Evolutionary conservation across 2,888 invertebrate species (phyloP).

Genomic region (Nemapogon koenigi): DNA sequence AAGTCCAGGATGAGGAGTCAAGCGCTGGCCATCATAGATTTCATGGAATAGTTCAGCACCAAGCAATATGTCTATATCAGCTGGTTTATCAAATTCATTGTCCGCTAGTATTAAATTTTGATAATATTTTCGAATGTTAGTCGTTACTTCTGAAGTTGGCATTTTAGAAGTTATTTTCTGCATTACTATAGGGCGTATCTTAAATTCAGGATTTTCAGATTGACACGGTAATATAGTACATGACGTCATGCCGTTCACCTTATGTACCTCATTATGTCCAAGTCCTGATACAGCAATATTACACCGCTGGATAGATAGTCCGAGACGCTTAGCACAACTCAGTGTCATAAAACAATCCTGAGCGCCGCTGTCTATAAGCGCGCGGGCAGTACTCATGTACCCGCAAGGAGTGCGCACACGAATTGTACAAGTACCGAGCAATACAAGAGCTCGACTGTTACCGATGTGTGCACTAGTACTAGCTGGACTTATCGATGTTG

Average conservation of each 20-base stretch:
- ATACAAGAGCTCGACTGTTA: slow-evolving; percentile 1
- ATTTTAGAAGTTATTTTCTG: slow-evolving; percentile 1
- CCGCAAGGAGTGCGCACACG: not conserved
- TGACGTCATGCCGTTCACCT: no score
- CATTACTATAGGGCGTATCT: not conserved
- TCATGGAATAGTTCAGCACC: not conserved
- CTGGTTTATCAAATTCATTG: not conserved
- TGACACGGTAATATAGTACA: no score
- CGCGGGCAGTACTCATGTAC: not conserved
- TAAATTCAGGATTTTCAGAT: not conserved
- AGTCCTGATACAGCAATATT: slow-evolving; percentile 2
- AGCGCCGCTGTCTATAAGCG: slow-evolving; percentile 10
- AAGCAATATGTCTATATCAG: slow-evolving; percentile 1
- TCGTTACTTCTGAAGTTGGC: not conserved
- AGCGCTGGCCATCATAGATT: not conserved
- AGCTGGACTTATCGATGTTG: not conserved
- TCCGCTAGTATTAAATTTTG: slow-evolving; percentile 3
- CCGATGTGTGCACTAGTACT: not conserved
- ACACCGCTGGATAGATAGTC: slow-evolving; percentile 8
- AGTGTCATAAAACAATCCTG: slow-evolving; percentile 11
- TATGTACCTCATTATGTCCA: no score
- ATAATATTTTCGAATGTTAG: not conserved
- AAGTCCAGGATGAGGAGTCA: slow-evolving; percentile 1
- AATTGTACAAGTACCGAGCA: slow-evolving; percentile 6
- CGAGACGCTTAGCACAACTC: slow-evolving; percentile 8